A percentile compares a stretch with the other conserved stretches of the same genome.
phyloP scores from a whole-genome alignment of 1,140 invertebrate species.

The Bombus terrestris region DNA sequence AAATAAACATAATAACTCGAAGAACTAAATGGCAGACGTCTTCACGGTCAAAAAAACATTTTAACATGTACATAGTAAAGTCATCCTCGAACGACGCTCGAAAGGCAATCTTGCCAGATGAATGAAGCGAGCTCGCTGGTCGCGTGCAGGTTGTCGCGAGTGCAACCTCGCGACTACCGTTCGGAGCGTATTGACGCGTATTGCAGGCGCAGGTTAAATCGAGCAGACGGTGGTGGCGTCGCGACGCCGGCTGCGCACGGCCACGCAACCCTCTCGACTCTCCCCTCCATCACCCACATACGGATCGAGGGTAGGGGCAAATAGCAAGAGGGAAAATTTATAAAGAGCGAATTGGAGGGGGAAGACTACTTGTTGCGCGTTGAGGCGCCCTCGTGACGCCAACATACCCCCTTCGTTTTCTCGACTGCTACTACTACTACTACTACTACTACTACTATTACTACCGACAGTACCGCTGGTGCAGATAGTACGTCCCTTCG shows the following conservation, averaged over 20 bases:
- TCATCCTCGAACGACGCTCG: too few relatives aligned
- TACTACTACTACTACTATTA: not conserved
- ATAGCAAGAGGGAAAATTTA: conserved; percentile 72
- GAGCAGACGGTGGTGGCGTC: conserved; percentile 77
- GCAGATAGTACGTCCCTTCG: conserved; percentile 24
- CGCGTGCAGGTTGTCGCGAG: conserved; percentile 64
- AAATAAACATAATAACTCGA: too few relatives aligned
- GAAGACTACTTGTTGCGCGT: conserved; percentile 71
- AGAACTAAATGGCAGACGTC: too few relatives aligned
- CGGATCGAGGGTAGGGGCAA: conserved; percentile 28
- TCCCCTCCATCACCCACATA: too few relatives aligned
- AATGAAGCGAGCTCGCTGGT: not conserved
- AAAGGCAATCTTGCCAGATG: not conserved
- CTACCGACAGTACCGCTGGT: conserved; percentile 7
- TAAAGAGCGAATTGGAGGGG: conserved; percentile 60
- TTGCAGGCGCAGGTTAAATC: conserved; percentile 74
- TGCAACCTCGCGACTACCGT: conserved; percentile 55
- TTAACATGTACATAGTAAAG: too few relatives aligned
- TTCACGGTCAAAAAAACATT: too few relatives aligned
- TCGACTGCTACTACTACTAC: conserved; percentile 24
- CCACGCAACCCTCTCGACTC: conserved; percentile 36
- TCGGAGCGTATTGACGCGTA: conserved; percentile 72
- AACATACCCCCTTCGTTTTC: conserved; percentile 40
- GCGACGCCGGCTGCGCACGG: conserved; percentile 73
- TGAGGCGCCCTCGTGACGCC: conserved; percentile 68